Evolutionary conservation across 2,113 vertebrate species (phyloP).

Genomic region (Pelobates fuscus): DNA sequence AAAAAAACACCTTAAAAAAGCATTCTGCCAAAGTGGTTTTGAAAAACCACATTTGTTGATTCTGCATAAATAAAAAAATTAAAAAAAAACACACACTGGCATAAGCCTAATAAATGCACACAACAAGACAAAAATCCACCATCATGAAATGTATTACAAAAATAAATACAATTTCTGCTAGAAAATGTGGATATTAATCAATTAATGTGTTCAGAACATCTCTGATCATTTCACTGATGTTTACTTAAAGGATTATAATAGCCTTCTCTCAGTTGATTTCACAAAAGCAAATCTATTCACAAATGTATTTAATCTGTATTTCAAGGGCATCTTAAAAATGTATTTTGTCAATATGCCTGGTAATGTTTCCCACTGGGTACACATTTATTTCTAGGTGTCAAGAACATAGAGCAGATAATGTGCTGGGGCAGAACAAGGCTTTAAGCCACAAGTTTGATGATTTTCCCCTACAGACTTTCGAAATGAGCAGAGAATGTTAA

Average conservation of each 20-base stretch:
- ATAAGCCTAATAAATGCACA: no score
- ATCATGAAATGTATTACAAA: no score
- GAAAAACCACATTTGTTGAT: no score
- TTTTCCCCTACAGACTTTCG: conserved; percentile 29
- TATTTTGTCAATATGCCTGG: conserved; percentile 42
- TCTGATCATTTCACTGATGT: not conserved
- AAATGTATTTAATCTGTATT: conserved; percentile 10
- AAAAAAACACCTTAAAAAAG: no score
- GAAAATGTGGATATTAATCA: not conserved
- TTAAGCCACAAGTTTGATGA: conserved; percentile 29
- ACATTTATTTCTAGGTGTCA: conserved; percentile 43
- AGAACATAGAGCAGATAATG: conserved; percentile 32
- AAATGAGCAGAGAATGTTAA: conserved; percentile 44
- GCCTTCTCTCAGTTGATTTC: not conserved
- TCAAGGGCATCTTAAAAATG: conserved; percentile 46
- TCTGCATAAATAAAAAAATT: no score
- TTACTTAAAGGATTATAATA: not conserved
- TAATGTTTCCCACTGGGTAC: conserved; percentile 22
- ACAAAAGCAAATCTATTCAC: not conserved
- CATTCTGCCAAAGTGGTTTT: no score
- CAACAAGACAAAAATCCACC: no score
- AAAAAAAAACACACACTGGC: no score
- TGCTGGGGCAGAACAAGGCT: conserved; percentile 40
- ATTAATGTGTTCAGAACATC: not conserved
- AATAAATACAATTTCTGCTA: no score